A percentile compares a stretch with the other conserved stretches of the same genome.
Evolutionary conservation across 1,140 invertebrate species (phyloP).

Genomic region (Drosophila equinoxialis): DNA sequence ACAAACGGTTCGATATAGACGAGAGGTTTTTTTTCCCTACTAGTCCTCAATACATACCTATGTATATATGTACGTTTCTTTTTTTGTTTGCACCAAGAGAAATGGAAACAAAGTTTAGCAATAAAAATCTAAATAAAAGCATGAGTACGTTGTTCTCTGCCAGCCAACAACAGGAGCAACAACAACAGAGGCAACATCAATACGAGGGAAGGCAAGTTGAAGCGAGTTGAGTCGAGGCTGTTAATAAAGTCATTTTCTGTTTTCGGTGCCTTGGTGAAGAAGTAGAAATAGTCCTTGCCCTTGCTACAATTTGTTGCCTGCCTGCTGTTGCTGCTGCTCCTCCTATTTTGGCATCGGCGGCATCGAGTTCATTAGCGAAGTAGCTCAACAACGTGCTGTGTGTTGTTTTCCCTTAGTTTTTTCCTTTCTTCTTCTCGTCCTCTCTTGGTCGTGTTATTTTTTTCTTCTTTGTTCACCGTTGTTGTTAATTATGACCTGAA

Average conservation of each 20-base stretch:
- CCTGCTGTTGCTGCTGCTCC: constrained; percentile 16
- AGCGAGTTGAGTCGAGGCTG: constrained; percentile 30
- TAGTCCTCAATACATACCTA: neutral
- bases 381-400: constrained; percentile 43
- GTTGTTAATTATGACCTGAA: constrained; percentile 72
- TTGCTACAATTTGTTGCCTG: constrained; percentile 37
- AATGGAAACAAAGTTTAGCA: constrained; percentile 75
- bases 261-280: constrained; percentile 6
- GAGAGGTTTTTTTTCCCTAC: constrained; percentile 7
- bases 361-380: constrained; percentile 72
- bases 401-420: constrained; percentile 9
- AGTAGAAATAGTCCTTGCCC: constrained; percentile 2
- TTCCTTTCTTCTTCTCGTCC: neutral
- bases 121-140: constrained; percentile 74
- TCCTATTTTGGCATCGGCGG: constrained; percentile 16
- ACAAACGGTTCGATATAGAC: constrained; percentile 64
- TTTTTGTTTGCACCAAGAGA: constrained; percentile 35
- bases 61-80: neutral
- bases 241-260: constrained; percentile 72
- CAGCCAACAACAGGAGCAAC: constrained; percentile 1
- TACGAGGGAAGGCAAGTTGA: neutral
- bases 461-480: constrained; percentile 48
- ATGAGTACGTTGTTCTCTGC: constrained; percentile 7
- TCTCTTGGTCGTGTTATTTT: constrained; percentile 29
- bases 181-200: neutral